Base-by-base conservation (phyloP, 2,888 invertebrate species). In the Idaea aversata region DNA sequence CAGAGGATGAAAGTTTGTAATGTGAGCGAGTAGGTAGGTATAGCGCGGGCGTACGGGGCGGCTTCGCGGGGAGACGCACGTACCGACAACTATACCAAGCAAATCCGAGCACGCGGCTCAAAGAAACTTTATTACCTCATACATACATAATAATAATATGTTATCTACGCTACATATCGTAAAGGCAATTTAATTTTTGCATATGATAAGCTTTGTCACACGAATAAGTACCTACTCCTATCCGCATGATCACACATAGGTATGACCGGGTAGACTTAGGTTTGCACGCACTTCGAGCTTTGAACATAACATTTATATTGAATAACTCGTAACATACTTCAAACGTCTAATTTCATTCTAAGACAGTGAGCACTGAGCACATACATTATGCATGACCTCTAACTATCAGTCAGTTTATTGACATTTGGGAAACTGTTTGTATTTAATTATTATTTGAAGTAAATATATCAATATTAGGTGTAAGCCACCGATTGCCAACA, bases 41-140 rank as follows among this genome's bases (percentile, higher is more conserved):
- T 25, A 25, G 80, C 61, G 67, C 66, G 72, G 70, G 59, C 61
- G 67, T 62, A 73, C 75, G 73, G 75, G 75, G 69, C 75, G 70
- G 72, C 66, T 62, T 66, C 62, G 69, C 71, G 77, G 85, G 84
- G 83, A 81, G 86, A 76, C 80, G 82, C 88, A 88, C 88, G 88
- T 90, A 86, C 87, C 59, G 59, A 79, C 76, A 87, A 89, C 86
- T 89, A 84, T 80, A 86, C 81, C 85, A 83, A 82, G 85, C 88
- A 90, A 90, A 91, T 88, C 88, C 85, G 78, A 87, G 87, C 84
- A 83, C 84, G 83, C 77, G 81, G 82, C 83, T 86, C 85, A 84
- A 80, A 81, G 76, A 78, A 83, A 87, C 86, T 90, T 90, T 91
- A 91, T 90, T 89, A 88, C 85, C 67, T 63, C 64, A 38, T 58